These are phyloP conservation scores for Spodoptera picta DNA, from an alignment of 2,888 invertebrate species.

Conservation along the genomic window DNA sequence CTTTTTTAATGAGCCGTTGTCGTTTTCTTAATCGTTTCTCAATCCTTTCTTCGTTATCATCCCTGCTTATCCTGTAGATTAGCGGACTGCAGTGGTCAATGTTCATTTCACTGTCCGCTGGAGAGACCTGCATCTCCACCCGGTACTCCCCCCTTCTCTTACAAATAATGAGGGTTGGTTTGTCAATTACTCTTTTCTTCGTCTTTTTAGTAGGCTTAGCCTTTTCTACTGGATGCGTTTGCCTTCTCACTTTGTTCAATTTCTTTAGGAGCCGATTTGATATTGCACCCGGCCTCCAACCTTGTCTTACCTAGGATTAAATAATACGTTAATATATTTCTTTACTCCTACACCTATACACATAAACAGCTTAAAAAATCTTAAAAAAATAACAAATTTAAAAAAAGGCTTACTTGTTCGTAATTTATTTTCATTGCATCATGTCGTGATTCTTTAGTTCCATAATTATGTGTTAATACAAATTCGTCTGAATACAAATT, in stretches of 20 bases:
- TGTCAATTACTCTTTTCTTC: conserved; percentile 69
- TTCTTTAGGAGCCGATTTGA: conserved; percentile 73
- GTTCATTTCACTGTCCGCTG: conserved; percentile 53
- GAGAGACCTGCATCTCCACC: conserved; percentile 73
- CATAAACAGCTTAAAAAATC: background rate
- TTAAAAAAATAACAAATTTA: background rate
- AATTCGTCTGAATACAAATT: too few species aligned
- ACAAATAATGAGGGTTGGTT: conserved; percentile 73
- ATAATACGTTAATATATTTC: background rate
- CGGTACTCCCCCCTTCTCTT: conserved; percentile 76
- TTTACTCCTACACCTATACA: background rate
- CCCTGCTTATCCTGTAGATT: conserved; percentile 72
- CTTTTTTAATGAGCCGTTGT: conserved; percentile 62
- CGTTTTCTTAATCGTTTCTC: conserved; percentile 60
- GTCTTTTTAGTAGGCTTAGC: conserved; percentile 62
- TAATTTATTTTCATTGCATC: too few species aligned
- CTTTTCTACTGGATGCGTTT: conserved; percentile 50
- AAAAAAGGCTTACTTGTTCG: conserved; percentile 22
- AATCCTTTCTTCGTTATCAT: conserved; percentile 67
- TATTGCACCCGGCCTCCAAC: conserved; percentile 83
- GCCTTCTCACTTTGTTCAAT: conserved; percentile 70
- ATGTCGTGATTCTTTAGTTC: too few species aligned
- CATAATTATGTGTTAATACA: too few species aligned
- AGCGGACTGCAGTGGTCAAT: conserved; percentile 66
- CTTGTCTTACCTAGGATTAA: conserved; percentile 65